Evolutionary conservation across 1,140 invertebrate genomes (phyloP).

Genomic region (Globodera ellingtonae): DNA sequence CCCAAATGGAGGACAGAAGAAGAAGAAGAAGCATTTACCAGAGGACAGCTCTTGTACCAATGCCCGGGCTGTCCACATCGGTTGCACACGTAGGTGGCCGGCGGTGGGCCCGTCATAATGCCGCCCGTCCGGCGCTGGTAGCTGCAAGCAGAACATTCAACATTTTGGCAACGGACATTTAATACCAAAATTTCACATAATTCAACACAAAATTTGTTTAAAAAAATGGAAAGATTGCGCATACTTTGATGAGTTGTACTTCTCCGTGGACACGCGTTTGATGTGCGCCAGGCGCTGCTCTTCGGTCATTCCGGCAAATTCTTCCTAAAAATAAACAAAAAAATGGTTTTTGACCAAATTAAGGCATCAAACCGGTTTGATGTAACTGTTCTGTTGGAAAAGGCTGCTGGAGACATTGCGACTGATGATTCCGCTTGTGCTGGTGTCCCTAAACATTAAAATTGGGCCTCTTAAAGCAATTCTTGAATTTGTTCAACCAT

Average conservation of each 20-base stretch:
- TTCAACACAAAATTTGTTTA: not conserved
- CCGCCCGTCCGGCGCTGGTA: conserved; percentile 37
- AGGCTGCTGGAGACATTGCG: not conserved
- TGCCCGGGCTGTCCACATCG: conserved; percentile 89
- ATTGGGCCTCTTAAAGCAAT: conserved; percentile 6
- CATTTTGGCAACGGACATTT: too few species aligned
- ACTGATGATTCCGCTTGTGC: conserved; percentile 51
- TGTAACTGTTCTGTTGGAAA: conserved; percentile 31
- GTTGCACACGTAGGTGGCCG: conserved; percentile 84
- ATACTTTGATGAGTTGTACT: conserved; percentile 94
- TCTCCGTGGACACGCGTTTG: conserved; percentile 91
- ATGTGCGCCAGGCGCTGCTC: conserved; percentile 95
- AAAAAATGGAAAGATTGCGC: conserved; percentile 60
- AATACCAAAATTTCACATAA: not conserved
- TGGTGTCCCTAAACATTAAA: conserved; percentile 46
- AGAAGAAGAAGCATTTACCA: conserved; percentile 68
- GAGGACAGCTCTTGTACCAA: conserved; percentile 91
- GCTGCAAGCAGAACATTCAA: conserved; percentile 39
- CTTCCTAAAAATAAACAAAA: conserved; percentile 69
- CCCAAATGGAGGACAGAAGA: conserved; percentile 4
- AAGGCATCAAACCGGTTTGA: conserved; percentile 40
- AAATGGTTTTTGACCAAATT: conserved; percentile 26
- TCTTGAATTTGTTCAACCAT: not conserved
- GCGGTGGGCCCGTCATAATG: conserved; percentile 79
- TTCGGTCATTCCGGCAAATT: conserved; percentile 86